These are phyloP conservation scores for Limenitis camilla DNA, from an alignment of 2,888 invertebrate species.

Conservation along the genomic window DNA sequence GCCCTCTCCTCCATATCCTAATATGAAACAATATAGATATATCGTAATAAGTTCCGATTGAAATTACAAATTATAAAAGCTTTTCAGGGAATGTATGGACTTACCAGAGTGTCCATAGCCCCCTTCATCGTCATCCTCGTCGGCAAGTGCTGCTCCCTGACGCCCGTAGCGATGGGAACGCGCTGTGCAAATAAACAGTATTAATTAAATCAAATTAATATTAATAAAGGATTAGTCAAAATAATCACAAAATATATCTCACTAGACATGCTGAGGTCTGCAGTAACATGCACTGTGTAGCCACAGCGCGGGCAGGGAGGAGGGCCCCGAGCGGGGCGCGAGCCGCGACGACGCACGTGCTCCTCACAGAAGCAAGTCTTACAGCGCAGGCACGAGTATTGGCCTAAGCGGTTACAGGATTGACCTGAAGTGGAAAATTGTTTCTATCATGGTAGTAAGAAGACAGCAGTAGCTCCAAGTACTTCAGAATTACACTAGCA, in stretches of 20 bases:
- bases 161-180: slow-evolving; percentile 91
- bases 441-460: no score
- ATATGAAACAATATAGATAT: neutral
- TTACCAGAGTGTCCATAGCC: slow-evolving; percentile 47
- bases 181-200: no score
- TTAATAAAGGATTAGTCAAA: slow-evolving; percentile 79
- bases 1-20: slow-evolving; percentile 34
- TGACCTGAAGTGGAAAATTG: slow-evolving; percentile 74
- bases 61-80: neutral
- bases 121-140: slow-evolving; percentile 78
- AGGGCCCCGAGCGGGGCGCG: slow-evolving; percentile 34
- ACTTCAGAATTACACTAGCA: no score
- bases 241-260: slow-evolving; percentile 41
- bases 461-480: no score
- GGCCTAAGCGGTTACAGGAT: slow-evolving; percentile 95
- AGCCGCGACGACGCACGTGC: slow-evolving; percentile 84
- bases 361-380: slow-evolving; percentile 98
- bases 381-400: slow-evolving; percentile 95
- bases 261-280: slow-evolving; percentile 97
- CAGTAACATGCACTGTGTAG: slow-evolving; percentile 93
- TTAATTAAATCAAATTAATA: no score
- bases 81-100: neutral
- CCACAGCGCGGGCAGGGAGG: slow-evolving; percentile 95
- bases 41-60: neutral
- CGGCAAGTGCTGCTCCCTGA: slow-evolving; percentile 79